phyloP scores from a whole-genome alignment of 2,888 invertebrate species.

The Rhorus exstirpatorius region DNA sequence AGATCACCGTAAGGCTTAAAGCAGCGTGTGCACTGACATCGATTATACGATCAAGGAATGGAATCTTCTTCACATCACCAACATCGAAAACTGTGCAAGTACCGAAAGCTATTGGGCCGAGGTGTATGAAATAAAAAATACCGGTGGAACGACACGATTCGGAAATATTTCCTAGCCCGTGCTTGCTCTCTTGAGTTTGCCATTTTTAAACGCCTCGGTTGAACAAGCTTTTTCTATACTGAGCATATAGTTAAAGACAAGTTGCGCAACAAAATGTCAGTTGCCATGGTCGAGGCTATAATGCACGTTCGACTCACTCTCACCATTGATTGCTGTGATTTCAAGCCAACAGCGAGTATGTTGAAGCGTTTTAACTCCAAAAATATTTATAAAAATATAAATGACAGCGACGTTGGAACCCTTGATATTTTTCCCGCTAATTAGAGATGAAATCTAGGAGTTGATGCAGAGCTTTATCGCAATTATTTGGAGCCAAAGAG shows the following conservation, averaged over 20 bases:
- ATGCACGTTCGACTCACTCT: slow-evolving; percentile 20
- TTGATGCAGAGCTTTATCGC: too few relatives aligned
- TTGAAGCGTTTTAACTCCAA: too few relatives aligned
- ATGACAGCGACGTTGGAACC: too few relatives aligned
- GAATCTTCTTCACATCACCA: slow-evolving; percentile 9
- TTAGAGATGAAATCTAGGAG: too few relatives aligned
- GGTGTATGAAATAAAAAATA: slow-evolving; percentile 23
- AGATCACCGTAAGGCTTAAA: too few relatives aligned
- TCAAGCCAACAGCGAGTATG: too few relatives aligned
- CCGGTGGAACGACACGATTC: slow-evolving; percentile 42
- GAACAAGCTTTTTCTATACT: slow-evolving; percentile 56
- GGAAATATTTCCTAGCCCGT: slow-evolving; percentile 55
- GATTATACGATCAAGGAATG: slow-evolving; percentile 21
- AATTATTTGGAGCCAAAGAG: too few relatives aligned
- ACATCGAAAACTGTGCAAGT: background rate
- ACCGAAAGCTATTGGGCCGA: slow-evolving; percentile 56
- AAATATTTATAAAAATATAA: too few relatives aligned
- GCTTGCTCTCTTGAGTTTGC: slow-evolving; percentile 42
- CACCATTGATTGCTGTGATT: background rate
- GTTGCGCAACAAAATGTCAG: slow-evolving; percentile 54
- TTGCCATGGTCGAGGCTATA: slow-evolving; percentile 30
- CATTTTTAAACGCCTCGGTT: slow-evolving; percentile 67
- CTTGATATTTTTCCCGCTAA: too few relatives aligned
- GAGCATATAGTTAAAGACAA: slow-evolving; percentile 64
- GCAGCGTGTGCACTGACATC: slow-evolving; percentile 20